Evolutionary conservation across 2,888 invertebrate genomes (phyloP).

Genomic region (Dicycla oo): DNA sequence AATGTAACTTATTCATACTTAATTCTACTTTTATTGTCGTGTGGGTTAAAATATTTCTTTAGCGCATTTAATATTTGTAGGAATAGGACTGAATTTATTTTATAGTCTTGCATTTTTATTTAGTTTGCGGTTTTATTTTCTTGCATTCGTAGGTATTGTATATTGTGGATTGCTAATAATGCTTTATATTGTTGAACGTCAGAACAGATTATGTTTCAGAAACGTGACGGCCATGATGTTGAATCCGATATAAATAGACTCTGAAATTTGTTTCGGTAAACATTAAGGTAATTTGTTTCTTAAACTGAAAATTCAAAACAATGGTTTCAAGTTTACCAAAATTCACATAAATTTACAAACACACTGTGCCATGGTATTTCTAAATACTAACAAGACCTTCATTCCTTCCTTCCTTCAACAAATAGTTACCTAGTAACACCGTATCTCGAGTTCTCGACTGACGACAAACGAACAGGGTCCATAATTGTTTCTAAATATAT

Average conservation of each 20-base stretch:
- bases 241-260: neutral
- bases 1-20: conserved; percentile 54
- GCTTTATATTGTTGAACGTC: neutral
- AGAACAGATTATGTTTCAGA: neutral
- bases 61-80: conserved; percentile 27
- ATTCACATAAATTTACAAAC: neutral
- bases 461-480: conserved; percentile 29
- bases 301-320: neutral
- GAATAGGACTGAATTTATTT: conserved; percentile 11
- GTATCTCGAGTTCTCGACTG: conserved; percentile 18
- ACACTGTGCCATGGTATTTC: neutral
- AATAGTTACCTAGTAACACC: conserved; percentile 8
- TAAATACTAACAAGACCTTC: neutral
- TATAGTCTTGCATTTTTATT: neutral
- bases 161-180: neutral
- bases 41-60: conserved; percentile 43
- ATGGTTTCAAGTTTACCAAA: neutral
- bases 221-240: neutral
- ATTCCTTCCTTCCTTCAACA: neutral
- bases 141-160: neutral
- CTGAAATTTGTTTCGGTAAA: neutral
- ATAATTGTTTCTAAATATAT: too few species aligned
- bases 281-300: neutral
- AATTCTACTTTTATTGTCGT: conserved; percentile 51
- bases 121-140: neutral